These are phyloP conservation scores for Alligator sinensis DNA, from an alignment of 2,113 vertebrate species.

Conservation along the genomic window DNA sequence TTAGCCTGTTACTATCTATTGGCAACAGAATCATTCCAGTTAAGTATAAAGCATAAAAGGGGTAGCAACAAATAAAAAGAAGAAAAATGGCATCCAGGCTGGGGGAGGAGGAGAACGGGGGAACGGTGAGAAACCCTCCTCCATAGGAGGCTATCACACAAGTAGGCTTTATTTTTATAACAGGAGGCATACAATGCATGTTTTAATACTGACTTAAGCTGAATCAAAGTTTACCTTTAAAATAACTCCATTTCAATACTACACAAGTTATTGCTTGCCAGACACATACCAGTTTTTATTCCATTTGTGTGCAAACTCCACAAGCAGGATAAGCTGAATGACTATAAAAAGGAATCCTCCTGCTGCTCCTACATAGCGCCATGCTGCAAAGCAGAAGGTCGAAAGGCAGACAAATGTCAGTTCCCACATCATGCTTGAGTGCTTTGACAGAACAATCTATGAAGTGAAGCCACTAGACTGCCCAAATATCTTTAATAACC, in stretches of 20 bases:
- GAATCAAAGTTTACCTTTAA: too few species aligned
- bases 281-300: constrained; percentile 96
- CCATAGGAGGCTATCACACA: too few species aligned
- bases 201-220: neutral
- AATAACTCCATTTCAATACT: neutral
- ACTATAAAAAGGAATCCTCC: constrained; percentile 90
- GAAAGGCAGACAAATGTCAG: constrained; percentile 36
- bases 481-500: neutral
- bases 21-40: neutral
- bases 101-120: neutral
- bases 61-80: neutral
- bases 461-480: neutral
- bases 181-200: neutral
- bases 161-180: too few species aligned
- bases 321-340: constrained; percentile 93
- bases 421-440: neutral
- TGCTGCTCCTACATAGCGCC: constrained; percentile 90
- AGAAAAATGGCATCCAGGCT: neutral
- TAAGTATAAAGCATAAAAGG: neutral
- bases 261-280: neutral
- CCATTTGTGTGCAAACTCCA: constrained; percentile 98
- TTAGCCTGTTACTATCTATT: neutral
- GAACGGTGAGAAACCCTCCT: neutral
- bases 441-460: constrained; percentile 13
- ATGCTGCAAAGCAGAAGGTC: constrained; percentile 82